phyloP scores from a whole-genome alignment of 2,888 invertebrate species.

The Cyclophora albipunctata region DNA sequence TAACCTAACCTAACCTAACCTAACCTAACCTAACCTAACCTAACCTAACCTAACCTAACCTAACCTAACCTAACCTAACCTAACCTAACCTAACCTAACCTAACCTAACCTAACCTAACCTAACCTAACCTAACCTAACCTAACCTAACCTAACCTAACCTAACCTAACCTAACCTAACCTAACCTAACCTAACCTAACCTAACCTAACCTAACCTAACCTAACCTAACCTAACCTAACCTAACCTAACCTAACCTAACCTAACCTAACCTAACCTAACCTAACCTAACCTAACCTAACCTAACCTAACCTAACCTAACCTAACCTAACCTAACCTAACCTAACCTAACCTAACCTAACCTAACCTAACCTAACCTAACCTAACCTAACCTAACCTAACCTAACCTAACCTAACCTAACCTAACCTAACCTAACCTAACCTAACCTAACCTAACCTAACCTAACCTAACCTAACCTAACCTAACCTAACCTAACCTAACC shows the following conservation, averaged over 20 bases:
- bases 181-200: slow-evolving; percentile 9
- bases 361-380: slow-evolving; percentile 18
- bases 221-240: slow-evolving; percentile 34
- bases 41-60: slow-evolving; percentile 10
- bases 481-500: slow-evolving; percentile 19
- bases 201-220: slow-evolving; percentile 7
- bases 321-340: slow-evolving; percentile 26
- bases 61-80: slow-evolving; percentile 11
- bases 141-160: slow-evolving; percentile 9
- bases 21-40: slow-evolving; percentile 10
- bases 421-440: slow-evolving; percentile 12
- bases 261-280: slow-evolving; percentile 37
- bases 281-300: slow-evolving; percentile 34
- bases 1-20: slow-evolving; percentile 8
- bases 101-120: slow-evolving; percentile 10
- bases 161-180: slow-evolving; percentile 10
- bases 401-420: slow-evolving; percentile 17
- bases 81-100: slow-evolving; percentile 11
- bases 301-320: slow-evolving; percentile 32
- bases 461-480: slow-evolving; percentile 18
- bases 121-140: slow-evolving; percentile 9
- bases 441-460: slow-evolving; percentile 12
- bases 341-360: slow-evolving; percentile 18
- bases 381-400: slow-evolving; percentile 18
- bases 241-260: slow-evolving; percentile 29